Evolutionary conservation across 2,113 vertebrate species (phyloP).

Genomic region (Cryptomyrus ogoouensis): DNA sequence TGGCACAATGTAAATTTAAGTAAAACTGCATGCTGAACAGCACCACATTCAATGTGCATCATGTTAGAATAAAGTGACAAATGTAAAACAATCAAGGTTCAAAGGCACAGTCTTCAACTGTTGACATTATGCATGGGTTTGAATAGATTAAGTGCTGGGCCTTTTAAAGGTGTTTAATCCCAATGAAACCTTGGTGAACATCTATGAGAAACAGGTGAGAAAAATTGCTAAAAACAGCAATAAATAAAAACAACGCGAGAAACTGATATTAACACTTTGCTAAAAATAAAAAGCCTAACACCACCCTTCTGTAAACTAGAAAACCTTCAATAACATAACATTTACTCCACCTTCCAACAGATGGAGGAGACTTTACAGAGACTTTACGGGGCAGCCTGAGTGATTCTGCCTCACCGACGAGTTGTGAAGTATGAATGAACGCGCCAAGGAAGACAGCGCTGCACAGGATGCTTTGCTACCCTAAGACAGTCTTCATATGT

Average conservation of each 20-base stretch:
- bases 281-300: not conserved
- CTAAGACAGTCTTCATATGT: not conserved
- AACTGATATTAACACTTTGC: not conserved
- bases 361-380: not conserved
- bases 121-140: not conserved
- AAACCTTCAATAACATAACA: not conserved
- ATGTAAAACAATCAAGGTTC: not conserved
- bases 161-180: not conserved
- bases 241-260: not conserved
- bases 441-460: not conserved
- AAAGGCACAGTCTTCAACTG: conserved; percentile 20
- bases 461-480: not conserved
- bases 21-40: conserved; percentile 4
- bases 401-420: not conserved
- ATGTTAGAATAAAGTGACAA: not conserved
- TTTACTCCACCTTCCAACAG: not conserved
- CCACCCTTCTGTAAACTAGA: not conserved
- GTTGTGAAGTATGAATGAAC: not conserved
- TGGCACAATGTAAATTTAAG: conserved; percentile 23
- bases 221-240: not conserved
- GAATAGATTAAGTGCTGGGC: not conserved
- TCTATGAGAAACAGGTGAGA: not conserved
- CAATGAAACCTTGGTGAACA: not conserved
- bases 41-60: conserved; percentile 5
- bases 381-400: not conserved